Evolutionary conservation across 64 coral and sea anemone genomes (phyloP).

Genomic region (Cladopsammia gracilis): DNA sequence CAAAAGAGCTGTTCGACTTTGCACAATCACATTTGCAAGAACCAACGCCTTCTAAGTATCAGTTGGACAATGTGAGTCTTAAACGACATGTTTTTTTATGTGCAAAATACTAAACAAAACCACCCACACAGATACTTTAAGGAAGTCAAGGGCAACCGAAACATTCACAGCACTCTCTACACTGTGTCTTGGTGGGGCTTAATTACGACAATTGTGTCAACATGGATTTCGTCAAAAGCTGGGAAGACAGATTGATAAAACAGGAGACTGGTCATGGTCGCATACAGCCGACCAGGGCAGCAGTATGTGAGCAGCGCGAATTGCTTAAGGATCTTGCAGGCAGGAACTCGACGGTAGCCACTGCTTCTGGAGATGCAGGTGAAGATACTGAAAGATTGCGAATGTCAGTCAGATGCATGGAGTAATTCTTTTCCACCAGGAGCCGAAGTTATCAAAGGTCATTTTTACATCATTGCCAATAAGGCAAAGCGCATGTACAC

Average conservation of each 20-base stretch:
- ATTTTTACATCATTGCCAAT: neutral
- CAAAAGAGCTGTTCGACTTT: slow-evolving; percentile 43
- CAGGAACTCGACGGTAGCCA: no score
- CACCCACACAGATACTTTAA: slow-evolving; percentile 9
- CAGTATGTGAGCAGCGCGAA: no score
- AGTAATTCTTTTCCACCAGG: neutral
- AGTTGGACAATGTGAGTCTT: neutral
- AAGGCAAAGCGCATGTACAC: neutral
- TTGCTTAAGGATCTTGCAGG: no score
- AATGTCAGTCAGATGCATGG: no score
- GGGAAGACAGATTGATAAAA: neutral
- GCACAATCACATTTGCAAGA: neutral
- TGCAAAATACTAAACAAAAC: neutral
- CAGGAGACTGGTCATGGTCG: neutral
- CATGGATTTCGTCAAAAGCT: neutral
- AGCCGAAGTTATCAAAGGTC: neutral
- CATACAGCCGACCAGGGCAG: no score
- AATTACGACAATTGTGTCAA: neutral
- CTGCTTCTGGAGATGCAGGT: no score
- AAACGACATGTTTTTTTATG: slow-evolving; percentile 7
- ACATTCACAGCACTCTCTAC: slow-evolving; percentile 23
- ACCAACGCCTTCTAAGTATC: neutral
- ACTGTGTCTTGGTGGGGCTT: neutral
- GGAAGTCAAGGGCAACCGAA: slow-evolving; percentile 48
- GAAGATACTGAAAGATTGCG: no score